These are phyloP conservation scores for Ceratotherium simum DNA, from an alignment of 2,113 vertebrate species.

Conservation along the genomic window DNA sequence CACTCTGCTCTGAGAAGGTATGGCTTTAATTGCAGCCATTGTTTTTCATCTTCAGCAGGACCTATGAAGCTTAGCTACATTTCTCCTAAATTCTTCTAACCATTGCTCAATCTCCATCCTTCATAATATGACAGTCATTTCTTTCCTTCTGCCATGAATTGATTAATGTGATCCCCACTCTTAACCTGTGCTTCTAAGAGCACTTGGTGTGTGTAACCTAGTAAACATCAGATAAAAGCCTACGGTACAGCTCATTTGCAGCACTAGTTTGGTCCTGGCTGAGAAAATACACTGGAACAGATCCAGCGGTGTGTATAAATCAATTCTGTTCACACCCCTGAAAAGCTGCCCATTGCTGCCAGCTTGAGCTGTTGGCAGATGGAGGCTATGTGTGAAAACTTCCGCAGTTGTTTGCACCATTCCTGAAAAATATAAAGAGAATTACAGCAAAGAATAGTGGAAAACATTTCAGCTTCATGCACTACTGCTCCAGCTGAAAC, in stretches of 20 bases:
- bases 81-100: background rate
- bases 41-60: background rate
- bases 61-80: background rate
- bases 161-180: conserved; percentile 1
- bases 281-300: conserved; percentile 83
- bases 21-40: background rate
- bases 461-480: background rate
- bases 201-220: background rate
- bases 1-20: background rate
- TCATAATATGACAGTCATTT: conserved; percentile 65
- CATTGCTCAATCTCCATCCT: background rate
- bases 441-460: conserved; percentile 29
- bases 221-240: conserved; percentile 44
- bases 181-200: conserved; percentile 13
- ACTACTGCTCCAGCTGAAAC: background rate
- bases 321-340: conserved; percentile 84
- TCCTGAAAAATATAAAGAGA: conserved; percentile 70
- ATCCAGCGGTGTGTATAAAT: conserved; percentile 84
- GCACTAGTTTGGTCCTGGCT: conserved; percentile 55
- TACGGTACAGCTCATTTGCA: conserved; percentile 22
- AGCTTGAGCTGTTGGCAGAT: conserved; percentile 84
- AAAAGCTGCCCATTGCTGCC: conserved; percentile 84
- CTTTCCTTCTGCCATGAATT: conserved; percentile 66
- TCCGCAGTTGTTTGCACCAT: conserved; percentile 76
- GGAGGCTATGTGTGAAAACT: conserved; percentile 76